Percentiles rank a stretch among this genome's conserved stretches.
Evolutionary conservation across 2,797 vertebrate species (phyloP).

Genomic region (Hydrolagus colliei): DNA sequence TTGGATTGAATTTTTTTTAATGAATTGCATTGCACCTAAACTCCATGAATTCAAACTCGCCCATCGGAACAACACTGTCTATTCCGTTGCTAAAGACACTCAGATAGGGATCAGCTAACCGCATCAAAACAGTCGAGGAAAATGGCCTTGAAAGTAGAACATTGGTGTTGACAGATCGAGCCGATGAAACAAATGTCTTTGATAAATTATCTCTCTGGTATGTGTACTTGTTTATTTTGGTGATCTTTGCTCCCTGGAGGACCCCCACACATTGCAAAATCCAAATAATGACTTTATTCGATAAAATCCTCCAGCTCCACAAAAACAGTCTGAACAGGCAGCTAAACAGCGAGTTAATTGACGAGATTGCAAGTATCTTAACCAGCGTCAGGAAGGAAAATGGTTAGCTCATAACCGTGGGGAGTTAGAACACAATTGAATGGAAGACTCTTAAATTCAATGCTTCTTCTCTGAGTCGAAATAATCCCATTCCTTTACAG

Average conservation of each 20-base stretch:
- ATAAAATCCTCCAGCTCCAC: background rate
- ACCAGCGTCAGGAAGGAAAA: conserved; percentile 11
- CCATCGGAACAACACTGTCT: too few species aligned
- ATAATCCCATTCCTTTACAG: background rate
- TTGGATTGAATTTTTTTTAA: too few species aligned
- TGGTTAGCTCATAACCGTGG: background rate
- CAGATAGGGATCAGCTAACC: too few species aligned
- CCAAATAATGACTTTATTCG: conserved; percentile 15
- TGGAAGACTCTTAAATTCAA: background rate
- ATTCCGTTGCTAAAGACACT: too few species aligned
- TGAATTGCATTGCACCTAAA: too few species aligned
- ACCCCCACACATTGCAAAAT: background rate
- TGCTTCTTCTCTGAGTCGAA: background rate
- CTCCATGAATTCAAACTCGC: too few species aligned
- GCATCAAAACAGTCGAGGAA: background rate
- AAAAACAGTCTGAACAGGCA: background rate
- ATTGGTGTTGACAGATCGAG: background rate
- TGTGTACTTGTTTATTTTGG: background rate
- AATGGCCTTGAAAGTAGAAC: conserved; percentile 8
- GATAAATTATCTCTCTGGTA: background rate
- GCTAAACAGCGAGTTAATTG: background rate
- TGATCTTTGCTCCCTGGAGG: background rate
- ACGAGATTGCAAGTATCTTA: background rate
- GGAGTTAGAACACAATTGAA: background rate
- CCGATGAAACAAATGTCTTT: conserved; percentile 6